Evolutionary conservation across 2,888 invertebrate genomes (phyloP).

Genomic region (Malthinus flaveolus): DNA sequence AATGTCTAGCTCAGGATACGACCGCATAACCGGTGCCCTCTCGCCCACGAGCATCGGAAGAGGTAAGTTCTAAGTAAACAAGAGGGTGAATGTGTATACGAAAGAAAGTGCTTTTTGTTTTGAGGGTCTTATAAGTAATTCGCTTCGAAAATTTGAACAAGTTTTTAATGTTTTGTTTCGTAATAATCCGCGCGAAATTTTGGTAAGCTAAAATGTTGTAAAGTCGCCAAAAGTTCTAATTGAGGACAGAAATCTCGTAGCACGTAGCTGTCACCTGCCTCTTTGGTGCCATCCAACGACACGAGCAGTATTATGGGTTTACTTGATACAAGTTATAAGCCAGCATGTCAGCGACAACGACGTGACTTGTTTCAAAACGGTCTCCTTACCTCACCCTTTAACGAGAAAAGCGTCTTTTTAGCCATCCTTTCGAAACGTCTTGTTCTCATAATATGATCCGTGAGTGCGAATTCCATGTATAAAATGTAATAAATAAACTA

Average conservation of each 20-base stretch:
- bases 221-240: conserved; percentile 41
- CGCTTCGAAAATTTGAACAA: conserved; percentile 1
- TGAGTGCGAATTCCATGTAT: conserved; percentile 21
- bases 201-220: conserved; percentile 15
- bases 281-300: conserved; percentile 44
- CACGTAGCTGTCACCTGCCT: conserved; percentile 52
- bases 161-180: conserved; percentile 13
- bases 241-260: conserved; percentile 41
- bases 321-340: conserved; percentile 54
- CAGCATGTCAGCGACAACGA: conserved; percentile 47
- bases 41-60: conserved; percentile 78
- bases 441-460: conserved; percentile 14
- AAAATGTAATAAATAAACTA: conserved; percentile 24
- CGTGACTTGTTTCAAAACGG: conserved; percentile 50
- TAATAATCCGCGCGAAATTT: conserved; percentile 16
- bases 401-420: conserved; percentile 22
- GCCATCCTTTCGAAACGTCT: conserved; percentile 44
- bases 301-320: conserved; percentile 47
- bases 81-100: background rate
- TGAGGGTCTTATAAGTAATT: background rate
- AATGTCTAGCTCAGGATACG: conserved; percentile 37
- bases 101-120: background rate
- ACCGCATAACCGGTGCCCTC: conserved; percentile 62
- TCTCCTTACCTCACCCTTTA: conserved; percentile 39
- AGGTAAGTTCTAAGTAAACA: conserved; percentile 62